Percentiles rank a stretch among this genome's conserved stretches.
These are phyloP conservation scores for Timandra comae DNA, from an alignment of 2,888 invertebrate genomes.

Conservation along the genomic window DNA sequence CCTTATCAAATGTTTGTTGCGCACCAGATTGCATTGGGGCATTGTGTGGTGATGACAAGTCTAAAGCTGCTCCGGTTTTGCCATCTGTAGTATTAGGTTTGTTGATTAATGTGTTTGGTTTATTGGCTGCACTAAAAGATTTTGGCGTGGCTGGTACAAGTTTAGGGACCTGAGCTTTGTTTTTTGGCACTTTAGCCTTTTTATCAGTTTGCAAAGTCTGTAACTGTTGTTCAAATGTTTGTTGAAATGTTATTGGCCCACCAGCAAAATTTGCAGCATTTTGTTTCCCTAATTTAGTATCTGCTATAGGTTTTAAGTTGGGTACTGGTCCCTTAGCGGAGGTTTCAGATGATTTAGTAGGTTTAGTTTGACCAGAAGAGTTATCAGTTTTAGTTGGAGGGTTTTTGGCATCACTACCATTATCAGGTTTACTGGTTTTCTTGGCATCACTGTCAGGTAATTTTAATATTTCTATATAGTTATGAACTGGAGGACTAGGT, in stretches of 20 bases:
- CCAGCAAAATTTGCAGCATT: slow-evolving; percentile 40
- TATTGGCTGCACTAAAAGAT: slow-evolving; percentile 53
- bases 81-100: slow-evolving; percentile 41
- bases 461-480: slow-evolving; percentile 80
- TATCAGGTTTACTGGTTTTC: slow-evolving; percentile 45
- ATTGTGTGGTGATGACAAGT: slow-evolving; percentile 67
- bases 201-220: slow-evolving; percentile 61
- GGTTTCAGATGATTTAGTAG: slow-evolving; percentile 46
- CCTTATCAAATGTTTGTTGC: slow-evolving; percentile 59
- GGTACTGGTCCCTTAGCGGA: slow-evolving; percentile 69
- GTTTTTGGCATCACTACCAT: slow-evolving; percentile 32
- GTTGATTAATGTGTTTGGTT: slow-evolving; percentile 39
- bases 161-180: slow-evolving; percentile 67
- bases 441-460: slow-evolving; percentile 71
- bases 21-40: slow-evolving; percentile 48
- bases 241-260: slow-evolving; percentile 69
- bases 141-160: slow-evolving; percentile 62
- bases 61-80: slow-evolving; percentile 61
- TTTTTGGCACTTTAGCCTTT: slow-evolving; percentile 61
- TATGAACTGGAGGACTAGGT: slow-evolving; percentile 73
- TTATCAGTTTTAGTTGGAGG: slow-evolving; percentile 37
- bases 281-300: slow-evolving; percentile 64
- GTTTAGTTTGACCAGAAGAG: slow-evolving; percentile 31
- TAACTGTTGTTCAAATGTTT: slow-evolving; percentile 70
- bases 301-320: slow-evolving; percentile 70